These are phyloP conservation scores for Melopsittacus undulatus DNA, from an alignment of 2,797 vertebrate species.

Conservation along the genomic window DNA sequence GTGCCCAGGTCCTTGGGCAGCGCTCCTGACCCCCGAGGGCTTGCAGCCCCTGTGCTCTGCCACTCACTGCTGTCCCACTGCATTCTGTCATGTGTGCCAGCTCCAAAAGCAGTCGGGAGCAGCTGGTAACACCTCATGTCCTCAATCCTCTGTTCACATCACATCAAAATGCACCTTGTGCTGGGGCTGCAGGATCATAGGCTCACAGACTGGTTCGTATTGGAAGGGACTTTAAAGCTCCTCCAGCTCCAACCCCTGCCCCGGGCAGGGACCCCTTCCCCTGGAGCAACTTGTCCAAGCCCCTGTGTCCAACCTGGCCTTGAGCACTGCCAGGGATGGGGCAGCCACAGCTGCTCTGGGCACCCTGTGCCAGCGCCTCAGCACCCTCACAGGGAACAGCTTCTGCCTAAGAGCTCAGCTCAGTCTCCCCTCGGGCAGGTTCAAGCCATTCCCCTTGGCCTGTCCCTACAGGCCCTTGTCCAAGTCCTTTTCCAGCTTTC, in stretches of 20 bases:
- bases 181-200: not conserved
- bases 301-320: no score
- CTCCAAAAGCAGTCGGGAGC: not conserved
- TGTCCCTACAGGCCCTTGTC: not conserved
- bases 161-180: rapidly evolving
- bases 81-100: rapidly evolving
- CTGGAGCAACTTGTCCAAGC: no score
- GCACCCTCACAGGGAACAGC: no score
- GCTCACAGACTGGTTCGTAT: not conserved
- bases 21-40: rapidly evolving
- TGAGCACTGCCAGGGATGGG: no score
- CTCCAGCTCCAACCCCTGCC: no score
- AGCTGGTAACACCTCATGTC: not conserved
- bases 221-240: not conserved
- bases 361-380: no score
- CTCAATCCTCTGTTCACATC: not conserved
- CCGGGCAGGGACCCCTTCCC: no score
- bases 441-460: not conserved
- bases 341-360: no score
- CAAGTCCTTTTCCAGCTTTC: not conserved
- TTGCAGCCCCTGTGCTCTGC: not conserved
- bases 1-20: rapidly evolving
- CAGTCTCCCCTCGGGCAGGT: not conserved
- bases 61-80: not conserved
- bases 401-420: not conserved